Conservation (phyloP, 2,888 invertebrate genomes). For the Eueremaeus valkanovi region DNA sequence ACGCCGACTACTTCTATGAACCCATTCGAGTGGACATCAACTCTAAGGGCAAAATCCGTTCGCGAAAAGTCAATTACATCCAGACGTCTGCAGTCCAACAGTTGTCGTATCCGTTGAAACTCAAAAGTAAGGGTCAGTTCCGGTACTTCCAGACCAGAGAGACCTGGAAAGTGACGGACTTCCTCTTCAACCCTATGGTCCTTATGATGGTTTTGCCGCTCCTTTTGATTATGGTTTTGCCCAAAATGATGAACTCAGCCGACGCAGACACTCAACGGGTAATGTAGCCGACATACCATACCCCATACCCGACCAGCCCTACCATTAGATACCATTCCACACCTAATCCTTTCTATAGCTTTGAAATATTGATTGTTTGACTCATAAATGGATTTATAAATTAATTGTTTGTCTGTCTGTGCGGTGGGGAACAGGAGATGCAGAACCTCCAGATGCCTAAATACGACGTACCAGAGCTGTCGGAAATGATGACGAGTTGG, state of each 20-base stretch:
- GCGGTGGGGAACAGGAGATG: constrained; percentile 69
- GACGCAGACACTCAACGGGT: constrained; percentile 94
- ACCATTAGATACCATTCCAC: too few species aligned
- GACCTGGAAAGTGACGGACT: constrained; percentile 94
- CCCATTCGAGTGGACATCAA: constrained; percentile 94
- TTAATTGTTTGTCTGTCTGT: constrained; percentile 13
- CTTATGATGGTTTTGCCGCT: constrained; percentile 95
- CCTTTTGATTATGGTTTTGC: constrained; percentile 81
- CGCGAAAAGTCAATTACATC: constrained; percentile 86
- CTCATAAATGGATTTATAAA: background rate
- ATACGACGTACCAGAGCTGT: constrained; percentile 88
- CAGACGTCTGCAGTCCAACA: constrained; percentile 86
- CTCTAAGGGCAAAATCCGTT: constrained; percentile 92
- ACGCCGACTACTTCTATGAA: constrained; percentile 88
- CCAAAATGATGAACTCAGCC: constrained; percentile 82
- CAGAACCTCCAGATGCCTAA: constrained; percentile 68
- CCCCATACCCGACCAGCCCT: too few species aligned
- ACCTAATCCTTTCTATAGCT: too few species aligned
- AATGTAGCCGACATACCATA: too few species aligned
- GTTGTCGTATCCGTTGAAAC: constrained; percentile 84
- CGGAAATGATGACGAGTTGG: constrained; percentile 75
- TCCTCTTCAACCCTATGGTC: constrained; percentile 94
- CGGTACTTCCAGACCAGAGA: constrained; percentile 89
- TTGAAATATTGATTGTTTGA: background rate
- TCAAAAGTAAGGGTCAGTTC: constrained; percentile 75